Base-by-base conservation (phyloP, 1,140 invertebrate species). In the Semibalanus balanoides region DNA sequence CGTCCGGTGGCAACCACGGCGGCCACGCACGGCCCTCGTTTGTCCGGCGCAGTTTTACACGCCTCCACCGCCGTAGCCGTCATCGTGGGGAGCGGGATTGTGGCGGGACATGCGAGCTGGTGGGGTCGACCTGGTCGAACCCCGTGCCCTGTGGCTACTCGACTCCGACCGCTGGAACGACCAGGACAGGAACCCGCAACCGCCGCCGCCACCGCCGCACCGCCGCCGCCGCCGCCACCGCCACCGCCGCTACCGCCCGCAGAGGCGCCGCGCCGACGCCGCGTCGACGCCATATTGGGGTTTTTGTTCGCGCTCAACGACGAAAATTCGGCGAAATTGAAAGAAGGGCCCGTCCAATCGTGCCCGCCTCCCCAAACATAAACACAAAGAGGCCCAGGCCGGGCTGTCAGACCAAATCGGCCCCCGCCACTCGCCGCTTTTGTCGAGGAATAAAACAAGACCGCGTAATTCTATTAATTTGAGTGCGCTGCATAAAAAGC, bases 401-500 rank as follows among this genome's bases (percentile, higher is more conserved):
- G 51, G 14, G 51, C 51, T 64, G 51, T 64, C 51, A 64, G 51
- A 1, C 22, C 51, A 3, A 64, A 64, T 64, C 51, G 51, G 11
- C 22, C 14, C 51, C 22, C 51, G 51, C 51, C 51, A 64, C 51
- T 64, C 51, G 51, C 51, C 51, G 51, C 51, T 64, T 64, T 64
- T 64, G 51, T 64, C 51, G 51, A 64, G 51, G 51, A 64, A 64
- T 64, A 64, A 64, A 64, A 64, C 51, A 64, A 64, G 51, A 64
- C 51, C 51, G 51, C 51, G 11, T 64, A 64, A 64, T 64, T 64
- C 51, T 64, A 64, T 64, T 64, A 64, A 64, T 64, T 64, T 64
- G 51, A 64, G 51, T 64, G 51, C 51, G 22, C 14, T 19, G 22
- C 51, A 25, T 64, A 64, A 64, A 64, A 64, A 64, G 51, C 11